Evolutionary conservation across 2,797 vertebrate genomes (phyloP), one percentile per base, ranked within the genome.

Genomic region (Neopelma chrysocephalum): DNA sequence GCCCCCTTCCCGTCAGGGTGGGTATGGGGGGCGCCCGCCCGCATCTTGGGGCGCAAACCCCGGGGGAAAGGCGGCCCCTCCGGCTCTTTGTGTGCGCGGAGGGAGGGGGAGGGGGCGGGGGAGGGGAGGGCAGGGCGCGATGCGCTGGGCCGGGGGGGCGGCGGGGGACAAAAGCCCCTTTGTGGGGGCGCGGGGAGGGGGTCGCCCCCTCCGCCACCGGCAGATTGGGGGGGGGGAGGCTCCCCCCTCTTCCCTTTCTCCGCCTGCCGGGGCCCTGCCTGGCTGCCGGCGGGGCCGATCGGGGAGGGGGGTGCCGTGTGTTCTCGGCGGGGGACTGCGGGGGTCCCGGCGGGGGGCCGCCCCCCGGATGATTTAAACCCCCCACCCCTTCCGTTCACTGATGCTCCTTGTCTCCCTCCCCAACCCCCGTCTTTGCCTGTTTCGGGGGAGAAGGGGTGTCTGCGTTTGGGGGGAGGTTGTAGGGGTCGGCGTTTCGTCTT

Each of bases 1-100:
- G 94, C 79, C 97, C 97, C 97, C 98, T 98, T 97, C 97, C 97
- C 89, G 97, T 97, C 97, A 96, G 98, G 97, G 98, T 98, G 91
- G 98, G 73, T 98, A 99, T 99, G 97, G 98, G 97, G 98, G 98
- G 95, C 89, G 96, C 97, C 86, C 36, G 70, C 84, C 93, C 70
- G 72, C 91, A 95, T 95, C 87, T 97, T 97, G 97, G 96, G 98
- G 88, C 91, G 61, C 97, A 98, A 98, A 98, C 91, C 97, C 73
- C 80, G 97, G 98, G 99, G 98, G 98, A 99, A 98, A 89, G 96
- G 94, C 91, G 92, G 94, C 96, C 96, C 96, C 96, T 93, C 91
- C 95, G 95, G 90, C 97, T 91, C 96, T 96, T 97, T 97, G 97
- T 96, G 96, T 94, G 95, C 95, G 94, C 96, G 92, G 57, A 72